Percentiles rank a stretch among this genome's conserved stretches.
Evolutionary conservation across 2,797 vertebrate genomes (phyloP).

Genomic region (Siniperca obscura): DNA sequence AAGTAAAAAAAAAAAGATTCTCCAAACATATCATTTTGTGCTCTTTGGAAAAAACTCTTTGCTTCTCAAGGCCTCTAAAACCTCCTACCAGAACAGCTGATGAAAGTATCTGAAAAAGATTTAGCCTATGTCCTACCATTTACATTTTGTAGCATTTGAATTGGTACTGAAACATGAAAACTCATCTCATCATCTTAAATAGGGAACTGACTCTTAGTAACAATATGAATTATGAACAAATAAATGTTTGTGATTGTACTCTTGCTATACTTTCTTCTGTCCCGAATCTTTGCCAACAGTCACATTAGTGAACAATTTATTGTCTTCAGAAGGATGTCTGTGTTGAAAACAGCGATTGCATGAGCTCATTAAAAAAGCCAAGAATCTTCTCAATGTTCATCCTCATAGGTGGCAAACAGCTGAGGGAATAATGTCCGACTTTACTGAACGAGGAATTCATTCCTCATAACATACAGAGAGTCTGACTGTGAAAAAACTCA

Average conservation of each 20-base stretch:
- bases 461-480: background rate
- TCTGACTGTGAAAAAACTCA: background rate
- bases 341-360: slow-evolving; percentile 27
- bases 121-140: background rate
- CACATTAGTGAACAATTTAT: slow-evolving; percentile 4
- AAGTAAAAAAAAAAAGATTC: slow-evolving; percentile 51
- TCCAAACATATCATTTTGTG: slow-evolving; percentile 75
- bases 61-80: slow-evolving; percentile 44
- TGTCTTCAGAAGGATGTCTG: background rate
- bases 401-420: slow-evolving; percentile 31
- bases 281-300: background rate
- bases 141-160: slow-evolving; percentile 22
- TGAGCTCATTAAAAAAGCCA: slow-evolving; percentile 29
- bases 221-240: background rate
- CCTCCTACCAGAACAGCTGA: slow-evolving; percentile 28
- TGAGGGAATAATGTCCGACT: slow-evolving; percentile 11
- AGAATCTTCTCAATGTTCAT: slow-evolving; percentile 20
- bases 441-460: slow-evolving; percentile 10
- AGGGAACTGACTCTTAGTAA: background rate
- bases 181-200: background rate
- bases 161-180: background rate
- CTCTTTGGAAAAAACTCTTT: slow-evolving; percentile 46
- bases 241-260: slow-evolving; percentile 5
- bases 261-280: background rate
- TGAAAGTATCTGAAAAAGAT: slow-evolving; percentile 26